phyloP scores from a whole-genome alignment of 2,797 vertebrate genomes.

The Lutjanus campechanus region DNA sequence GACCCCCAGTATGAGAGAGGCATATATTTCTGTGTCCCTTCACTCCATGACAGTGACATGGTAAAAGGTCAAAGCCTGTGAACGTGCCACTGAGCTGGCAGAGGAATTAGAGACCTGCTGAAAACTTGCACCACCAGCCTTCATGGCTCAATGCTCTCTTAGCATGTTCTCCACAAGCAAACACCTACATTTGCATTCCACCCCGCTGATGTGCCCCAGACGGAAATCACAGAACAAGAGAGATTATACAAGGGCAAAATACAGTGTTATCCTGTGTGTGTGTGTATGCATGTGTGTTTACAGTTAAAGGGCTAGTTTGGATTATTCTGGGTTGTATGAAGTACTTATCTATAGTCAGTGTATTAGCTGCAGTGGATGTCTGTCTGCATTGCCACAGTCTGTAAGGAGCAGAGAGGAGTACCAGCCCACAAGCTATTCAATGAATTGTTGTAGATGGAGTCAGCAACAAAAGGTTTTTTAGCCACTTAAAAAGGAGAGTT shows the following conservation, averaged over 20 bases:
- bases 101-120: slow-evolving; percentile 64
- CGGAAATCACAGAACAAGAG: slow-evolving; percentile 61
- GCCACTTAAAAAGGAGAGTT: no score
- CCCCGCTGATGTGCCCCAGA: slow-evolving; percentile 55
- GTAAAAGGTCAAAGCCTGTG: slow-evolving; percentile 77
- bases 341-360: no score
- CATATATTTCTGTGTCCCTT: slow-evolving; percentile 49
- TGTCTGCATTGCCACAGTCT: no score
- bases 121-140: slow-evolving; percentile 64
- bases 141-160: slow-evolving; percentile 68
- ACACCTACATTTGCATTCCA: slow-evolving; percentile 77
- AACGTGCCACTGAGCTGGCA: slow-evolving; percentile 54
- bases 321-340: no score
- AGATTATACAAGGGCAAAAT: slow-evolving; percentile 49
- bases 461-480: no score
- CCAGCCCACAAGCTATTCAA: no score
- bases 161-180: slow-evolving; percentile 64
- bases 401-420: no score
- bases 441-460: no score
- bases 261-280: slow-evolving; percentile 13
- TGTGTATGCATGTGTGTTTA: slow-evolving; percentile 1
- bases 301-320: no score
- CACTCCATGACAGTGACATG: slow-evolving; percentile 55
- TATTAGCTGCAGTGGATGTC: no score
- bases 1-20: slow-evolving; percentile 18